Base-by-base conservation (phyloP, 2,113 vertebrate genomes). In the Hystrix brachyura region DNA sequence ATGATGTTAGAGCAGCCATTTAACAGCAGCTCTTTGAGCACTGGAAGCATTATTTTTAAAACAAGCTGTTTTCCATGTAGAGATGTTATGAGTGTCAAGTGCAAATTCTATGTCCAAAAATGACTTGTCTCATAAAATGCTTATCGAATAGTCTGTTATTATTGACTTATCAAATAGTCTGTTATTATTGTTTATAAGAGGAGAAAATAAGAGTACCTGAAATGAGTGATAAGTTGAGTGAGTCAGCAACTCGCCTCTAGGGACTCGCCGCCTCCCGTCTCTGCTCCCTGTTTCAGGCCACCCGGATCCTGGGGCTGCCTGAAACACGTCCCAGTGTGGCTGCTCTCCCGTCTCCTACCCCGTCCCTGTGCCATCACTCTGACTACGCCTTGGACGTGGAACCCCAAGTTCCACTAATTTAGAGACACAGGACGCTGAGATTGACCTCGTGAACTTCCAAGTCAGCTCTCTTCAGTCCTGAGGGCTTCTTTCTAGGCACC, bases 181-280 rank as follows among this genome's bases (percentile, higher is more conserved):
- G 65, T 91, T 93, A 46, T 34, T 38, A 57, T 43, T 94, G 71
- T 64, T 90, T 87, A 55, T 91, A 59, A 53, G 85, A 81, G 90
- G 57, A 89, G 93, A 76, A 91, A 90, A 55, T 23, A 38, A 72
- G 69, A 90, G 46, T 79, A 57, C 92, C 79, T 71, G 48, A 87
- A 65, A n/a, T 72, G 62, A 87, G 51, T 81, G 71, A 91, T 78
- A 91, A 38, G 86, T 74, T 85, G 85, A 62, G 53, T 51, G 82
- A 91, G 60, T 32, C 29, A 69, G 76, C 53, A 51, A 7, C 25
- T n/a, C 43, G 62, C 62, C 74, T 86, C 76, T 23, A 12, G 92
- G 87, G 76, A 86, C n/a, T 51, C 25, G 46, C 51, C n/a, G 13
- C 74, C n/a, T 64, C 25, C 43, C 55, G 17, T 67, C 90, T 88